Base-by-base conservation (phyloP, 2,113 vertebrate species). In the Eclectus roratus region DNA sequence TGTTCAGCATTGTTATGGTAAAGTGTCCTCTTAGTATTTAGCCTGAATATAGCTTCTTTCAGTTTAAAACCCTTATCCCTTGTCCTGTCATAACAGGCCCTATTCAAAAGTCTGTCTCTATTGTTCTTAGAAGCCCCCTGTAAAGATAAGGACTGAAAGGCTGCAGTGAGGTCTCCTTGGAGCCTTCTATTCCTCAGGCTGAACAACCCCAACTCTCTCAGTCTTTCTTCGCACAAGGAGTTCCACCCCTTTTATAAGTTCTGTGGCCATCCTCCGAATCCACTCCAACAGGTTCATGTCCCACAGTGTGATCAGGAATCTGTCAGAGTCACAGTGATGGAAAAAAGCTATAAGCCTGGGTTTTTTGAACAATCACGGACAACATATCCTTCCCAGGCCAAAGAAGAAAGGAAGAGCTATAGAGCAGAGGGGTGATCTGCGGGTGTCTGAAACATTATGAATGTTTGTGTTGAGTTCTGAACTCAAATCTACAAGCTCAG, bases 121-220 rank as follows among this genome's bases (percentile, higher is more conserved):
- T 17, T 8, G 72, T 20, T 76, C 43, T 33, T 69, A 1, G 9
- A 17, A 31, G 7, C 2, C 11, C 11, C 10, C 23, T 81, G 33
- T 33, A 63, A 76, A 13, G 39, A 52, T 35, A 63, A 76, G 13
- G 39, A 63, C 4, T 52, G 23, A 28, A 74, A 89, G 6, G 18
- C 6, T 0, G 0, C 39, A 33, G 1, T 19, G 43, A 65, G 2
- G 3, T 78, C 12, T 65, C 7, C 2, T 11, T 0, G 0, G 10
- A 71, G 19, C 14, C 20, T 76, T 49, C 11, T 53, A 13, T 33
- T 85, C 27, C 44, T 17, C 20, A 61, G 44, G 39, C 2, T 55
- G n/a, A 81, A 20, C 14, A 69, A 13, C 5, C 3, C 7, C 3
- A 50, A 2, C 8, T 46, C 6, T 84, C 49, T 41, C 33, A 60